These are phyloP conservation scores for Crypturellus undulatus DNA, from an alignment of 2,113 vertebrate genomes.

Conservation along the genomic window DNA sequence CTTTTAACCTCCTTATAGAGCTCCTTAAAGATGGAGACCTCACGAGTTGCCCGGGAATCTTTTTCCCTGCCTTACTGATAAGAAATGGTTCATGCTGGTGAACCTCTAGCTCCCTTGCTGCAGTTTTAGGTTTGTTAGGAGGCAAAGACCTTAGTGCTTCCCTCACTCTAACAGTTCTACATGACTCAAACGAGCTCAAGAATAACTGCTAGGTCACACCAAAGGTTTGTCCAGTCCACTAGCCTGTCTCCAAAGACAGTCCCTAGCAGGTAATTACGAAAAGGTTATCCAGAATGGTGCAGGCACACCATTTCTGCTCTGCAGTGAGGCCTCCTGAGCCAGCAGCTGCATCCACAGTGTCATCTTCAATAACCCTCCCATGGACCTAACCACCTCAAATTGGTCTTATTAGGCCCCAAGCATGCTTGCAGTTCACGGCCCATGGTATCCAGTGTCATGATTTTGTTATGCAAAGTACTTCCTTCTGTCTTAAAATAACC, in stretches of 20 bases:
- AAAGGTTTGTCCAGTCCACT: background rate
- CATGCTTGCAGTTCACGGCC: background rate
- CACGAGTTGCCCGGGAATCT: background rate
- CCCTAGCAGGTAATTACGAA: background rate
- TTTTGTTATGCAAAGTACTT: background rate
- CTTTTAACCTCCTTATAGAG: background rate
- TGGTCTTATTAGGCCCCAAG: background rate
- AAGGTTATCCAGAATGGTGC: background rate
- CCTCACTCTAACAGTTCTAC: background rate
- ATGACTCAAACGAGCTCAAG: background rate
- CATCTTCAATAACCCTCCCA: background rate
- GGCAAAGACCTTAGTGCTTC: background rate
- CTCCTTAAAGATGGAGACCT: background rate
- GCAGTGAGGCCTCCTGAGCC: background rate
- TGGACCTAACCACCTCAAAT: background rate
- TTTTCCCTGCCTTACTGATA: background rate
- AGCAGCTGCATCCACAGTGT: background rate
- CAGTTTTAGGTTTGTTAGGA: background rate
- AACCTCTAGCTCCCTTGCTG: background rate
- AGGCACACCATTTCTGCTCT: background rate
- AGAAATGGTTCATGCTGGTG: background rate
- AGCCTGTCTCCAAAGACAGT: background rate
- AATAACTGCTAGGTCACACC: background rate
- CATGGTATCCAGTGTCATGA: background rate
- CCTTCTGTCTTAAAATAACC: background rate